phyloP scores from a whole-genome alignment of 2,888 invertebrate species.

The Willowsia nigromaculata region DNA sequence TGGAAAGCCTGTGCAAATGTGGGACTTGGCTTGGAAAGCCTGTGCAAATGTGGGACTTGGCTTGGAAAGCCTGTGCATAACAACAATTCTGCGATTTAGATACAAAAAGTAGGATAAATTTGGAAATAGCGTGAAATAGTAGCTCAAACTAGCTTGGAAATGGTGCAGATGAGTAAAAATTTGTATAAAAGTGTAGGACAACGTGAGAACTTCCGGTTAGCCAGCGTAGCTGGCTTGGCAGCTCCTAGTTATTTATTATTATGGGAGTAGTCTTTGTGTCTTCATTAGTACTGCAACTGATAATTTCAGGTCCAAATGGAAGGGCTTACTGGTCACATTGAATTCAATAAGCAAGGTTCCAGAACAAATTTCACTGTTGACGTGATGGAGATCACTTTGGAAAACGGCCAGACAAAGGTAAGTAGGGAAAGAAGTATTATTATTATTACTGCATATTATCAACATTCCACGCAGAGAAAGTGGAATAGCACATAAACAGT shows the following conservation, averaged over 20 bases:
- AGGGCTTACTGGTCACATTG: conserved; percentile 93
- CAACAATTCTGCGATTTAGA: too few species aligned
- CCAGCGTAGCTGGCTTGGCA: too few species aligned
- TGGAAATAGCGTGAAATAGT: too few species aligned
- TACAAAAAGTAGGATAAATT: too few species aligned
- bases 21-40: too few species aligned
- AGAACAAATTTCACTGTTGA: conserved; percentile 93
- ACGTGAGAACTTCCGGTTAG: too few species aligned
- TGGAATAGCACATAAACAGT: not conserved
- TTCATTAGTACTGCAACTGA: conserved; percentile 22
- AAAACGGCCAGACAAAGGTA: conserved; percentile 76
- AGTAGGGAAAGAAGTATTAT: not conserved
- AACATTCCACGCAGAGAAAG: not conserved
- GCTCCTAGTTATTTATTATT: not conserved
- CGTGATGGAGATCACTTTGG: conserved; percentile 94
- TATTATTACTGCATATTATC: not conserved
- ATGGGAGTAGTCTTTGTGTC: not conserved
- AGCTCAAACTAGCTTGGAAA: too few species aligned
- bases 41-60: too few species aligned
- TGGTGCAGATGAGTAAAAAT: too few species aligned
- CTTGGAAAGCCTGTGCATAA: too few species aligned
- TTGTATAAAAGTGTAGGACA: too few species aligned
- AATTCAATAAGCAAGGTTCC: conserved; percentile 93
- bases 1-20: too few species aligned
- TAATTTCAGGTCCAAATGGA: conserved; percentile 90